phyloP scores from a whole-genome alignment of 2,113 vertebrate genomes.

The Pterocles orientalis region DNA sequence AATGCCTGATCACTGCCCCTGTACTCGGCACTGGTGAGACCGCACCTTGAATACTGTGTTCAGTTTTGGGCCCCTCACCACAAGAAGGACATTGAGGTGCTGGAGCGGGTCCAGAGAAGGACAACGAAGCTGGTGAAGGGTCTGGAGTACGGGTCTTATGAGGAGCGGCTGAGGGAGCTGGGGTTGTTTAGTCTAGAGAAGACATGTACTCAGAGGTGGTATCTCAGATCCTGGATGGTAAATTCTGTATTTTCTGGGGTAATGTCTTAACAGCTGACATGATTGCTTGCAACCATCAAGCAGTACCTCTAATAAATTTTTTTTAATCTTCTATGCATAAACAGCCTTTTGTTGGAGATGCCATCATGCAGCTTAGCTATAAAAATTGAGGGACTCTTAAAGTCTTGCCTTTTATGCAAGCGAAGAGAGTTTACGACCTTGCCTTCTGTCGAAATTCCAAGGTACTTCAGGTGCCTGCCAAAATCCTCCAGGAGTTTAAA shows the following conservation, averaged over 20 bases:
- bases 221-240: background rate
- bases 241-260: background rate
- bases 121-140: no score
- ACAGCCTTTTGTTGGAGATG: background rate
- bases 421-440: conserved; percentile 16
- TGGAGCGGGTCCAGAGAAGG: no score
- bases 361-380: background rate
- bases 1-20: no score
- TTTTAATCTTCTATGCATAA: background rate
- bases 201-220: background rate
- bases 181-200: no score
- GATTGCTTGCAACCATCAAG: background rate
- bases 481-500: conserved; percentile 35
- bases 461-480: conserved; percentile 47
- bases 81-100: no score
- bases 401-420: background rate
- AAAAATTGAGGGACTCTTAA: background rate
- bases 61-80: no score
- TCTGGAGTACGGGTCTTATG: no score
- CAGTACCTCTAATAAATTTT: conserved; percentile 20
- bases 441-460: background rate
- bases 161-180: no score
- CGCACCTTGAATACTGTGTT: no score
- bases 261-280: background rate
- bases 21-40: no score